phyloP scores from a whole-genome alignment of 2,888 invertebrate genomes.

The Masnerella sp. region DNA sequence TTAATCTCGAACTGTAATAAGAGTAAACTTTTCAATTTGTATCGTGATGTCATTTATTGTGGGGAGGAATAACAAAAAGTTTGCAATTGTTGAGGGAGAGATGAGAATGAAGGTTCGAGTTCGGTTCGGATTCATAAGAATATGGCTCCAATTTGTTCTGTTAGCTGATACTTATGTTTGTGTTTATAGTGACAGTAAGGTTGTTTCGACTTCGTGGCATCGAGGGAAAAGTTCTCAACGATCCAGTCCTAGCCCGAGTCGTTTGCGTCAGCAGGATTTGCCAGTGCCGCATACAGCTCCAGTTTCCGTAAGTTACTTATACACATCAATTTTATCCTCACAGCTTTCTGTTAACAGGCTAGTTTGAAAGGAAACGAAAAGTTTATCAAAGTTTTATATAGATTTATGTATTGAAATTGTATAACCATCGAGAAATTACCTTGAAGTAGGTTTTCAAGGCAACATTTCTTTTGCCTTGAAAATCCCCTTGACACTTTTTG shows the following conservation, averaged over 20 bases:
- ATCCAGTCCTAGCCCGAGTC: constrained; percentile 72
- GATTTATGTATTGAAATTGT: background rate
- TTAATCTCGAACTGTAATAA: background rate
- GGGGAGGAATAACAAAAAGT: too few relatives aligned
- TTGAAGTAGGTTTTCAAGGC: too few relatives aligned
- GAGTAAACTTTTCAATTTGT: too few relatives aligned
- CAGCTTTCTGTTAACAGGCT: constrained; percentile 6
- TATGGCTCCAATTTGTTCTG: constrained; percentile 11
- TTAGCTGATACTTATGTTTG: constrained; percentile 40
- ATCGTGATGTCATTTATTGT: too few relatives aligned
- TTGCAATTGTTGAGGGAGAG: too few relatives aligned
- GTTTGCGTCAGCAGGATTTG: constrained; percentile 67
- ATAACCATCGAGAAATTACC: too few relatives aligned
- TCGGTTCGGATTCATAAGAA: constrained; percentile 32
- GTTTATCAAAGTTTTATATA: background rate
- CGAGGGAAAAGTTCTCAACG: constrained; percentile 70
- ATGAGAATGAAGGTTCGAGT: constrained; percentile 26
- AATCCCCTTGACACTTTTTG: too few relatives aligned
- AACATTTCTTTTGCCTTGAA: too few relatives aligned
- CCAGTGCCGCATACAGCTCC: constrained; percentile 72
- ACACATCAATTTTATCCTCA: constrained; percentile 10
- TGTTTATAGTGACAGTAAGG: constrained; percentile 58
- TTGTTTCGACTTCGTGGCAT: constrained; percentile 65
- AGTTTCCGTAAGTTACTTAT: constrained; percentile 71
- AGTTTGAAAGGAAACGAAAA: too few relatives aligned